A percentile compares a stretch with the other conserved stretches of the same genome.
Conservation (phyloP, 2,888 invertebrate genomes). For the Oscheius sp. region DNA sequence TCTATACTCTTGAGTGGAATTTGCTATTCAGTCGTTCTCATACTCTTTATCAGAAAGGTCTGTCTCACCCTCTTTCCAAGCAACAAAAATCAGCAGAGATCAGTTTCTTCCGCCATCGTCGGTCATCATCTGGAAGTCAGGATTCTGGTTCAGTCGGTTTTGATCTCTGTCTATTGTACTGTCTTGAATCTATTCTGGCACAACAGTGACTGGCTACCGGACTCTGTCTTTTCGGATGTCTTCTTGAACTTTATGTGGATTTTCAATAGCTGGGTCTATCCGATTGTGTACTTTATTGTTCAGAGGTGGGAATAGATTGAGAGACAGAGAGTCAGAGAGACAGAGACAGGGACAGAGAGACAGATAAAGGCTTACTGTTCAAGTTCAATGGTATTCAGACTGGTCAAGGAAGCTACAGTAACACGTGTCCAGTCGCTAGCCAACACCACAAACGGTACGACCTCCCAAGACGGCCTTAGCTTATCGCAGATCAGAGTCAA, state of each 20-base stretch:
- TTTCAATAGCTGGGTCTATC: slow-evolving; percentile 9
- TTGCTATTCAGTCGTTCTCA: too few species aligned
- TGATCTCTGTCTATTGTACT: slow-evolving; percentile 2
- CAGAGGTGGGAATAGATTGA: background rate
- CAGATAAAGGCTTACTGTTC: too few species aligned
- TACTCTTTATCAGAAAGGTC: too few species aligned
- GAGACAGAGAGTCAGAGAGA: too few species aligned
- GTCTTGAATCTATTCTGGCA: slow-evolving; percentile 4
- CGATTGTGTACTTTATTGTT: background rate
- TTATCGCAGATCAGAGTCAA: background rate
- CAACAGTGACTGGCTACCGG: background rate
- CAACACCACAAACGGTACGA: background rate
- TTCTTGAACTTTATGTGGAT: slow-evolving; percentile 2
- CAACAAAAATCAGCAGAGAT: background rate
- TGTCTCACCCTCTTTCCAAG: too few species aligned
- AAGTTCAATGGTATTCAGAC: background rate
- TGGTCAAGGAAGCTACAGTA: background rate
- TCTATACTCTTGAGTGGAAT: too few species aligned
- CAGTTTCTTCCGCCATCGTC: background rate
- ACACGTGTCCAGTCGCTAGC: background rate
- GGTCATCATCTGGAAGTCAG: background rate
- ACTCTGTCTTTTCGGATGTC: background rate
- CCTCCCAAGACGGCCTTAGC: background rate
- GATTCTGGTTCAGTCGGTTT: background rate
- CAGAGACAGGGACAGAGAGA: too few species aligned